phyloP scores from a whole-genome alignment of 2,888 invertebrate species.

The Andrena dorsata region DNA sequence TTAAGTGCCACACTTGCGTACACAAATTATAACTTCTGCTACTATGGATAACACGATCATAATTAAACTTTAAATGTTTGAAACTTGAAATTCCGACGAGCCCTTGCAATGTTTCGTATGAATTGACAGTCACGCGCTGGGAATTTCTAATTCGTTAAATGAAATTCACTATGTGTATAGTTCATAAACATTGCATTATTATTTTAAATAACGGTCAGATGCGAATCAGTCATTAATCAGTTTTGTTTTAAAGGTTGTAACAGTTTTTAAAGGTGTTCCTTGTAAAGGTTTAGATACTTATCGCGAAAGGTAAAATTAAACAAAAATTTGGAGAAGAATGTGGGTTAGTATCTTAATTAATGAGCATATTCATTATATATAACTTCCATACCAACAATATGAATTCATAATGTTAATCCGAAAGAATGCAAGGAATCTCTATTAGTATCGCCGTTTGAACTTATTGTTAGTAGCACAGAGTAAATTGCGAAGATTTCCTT shows the following conservation, averaged over 20 bases:
- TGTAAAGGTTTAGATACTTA: too few relatives aligned
- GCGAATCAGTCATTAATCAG: too few relatives aligned
- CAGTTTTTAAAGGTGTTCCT: too few relatives aligned
- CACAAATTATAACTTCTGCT: not conserved
- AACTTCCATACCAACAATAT: not conserved
- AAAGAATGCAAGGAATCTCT: not conserved
- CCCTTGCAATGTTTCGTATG: not conserved
- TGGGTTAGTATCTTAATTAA: too few relatives aligned
- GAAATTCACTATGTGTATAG: not conserved
- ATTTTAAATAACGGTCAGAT: too few relatives aligned
- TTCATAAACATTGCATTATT: too few relatives aligned
- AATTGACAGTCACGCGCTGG: not conserved
- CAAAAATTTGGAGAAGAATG: too few relatives aligned
- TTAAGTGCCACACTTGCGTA: not conserved
- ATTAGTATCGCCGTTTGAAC: too few relatives aligned
- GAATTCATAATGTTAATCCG: not conserved
- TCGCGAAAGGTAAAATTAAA: too few relatives aligned
- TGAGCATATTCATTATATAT: not conserved
- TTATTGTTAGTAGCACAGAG: too few relatives aligned
- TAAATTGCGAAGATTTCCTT: too few relatives aligned
- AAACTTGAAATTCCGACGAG: not conserved
- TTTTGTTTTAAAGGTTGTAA: too few relatives aligned
- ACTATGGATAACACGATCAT: not conserved
- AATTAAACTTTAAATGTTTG: not conserved
- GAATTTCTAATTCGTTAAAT: not conserved